A percentile compares a stretch with the other conserved stretches of the same genome.
Evolutionary conservation across 2,888 invertebrate species (phyloP).

Genomic region (Calliphora vomitoria): DNA sequence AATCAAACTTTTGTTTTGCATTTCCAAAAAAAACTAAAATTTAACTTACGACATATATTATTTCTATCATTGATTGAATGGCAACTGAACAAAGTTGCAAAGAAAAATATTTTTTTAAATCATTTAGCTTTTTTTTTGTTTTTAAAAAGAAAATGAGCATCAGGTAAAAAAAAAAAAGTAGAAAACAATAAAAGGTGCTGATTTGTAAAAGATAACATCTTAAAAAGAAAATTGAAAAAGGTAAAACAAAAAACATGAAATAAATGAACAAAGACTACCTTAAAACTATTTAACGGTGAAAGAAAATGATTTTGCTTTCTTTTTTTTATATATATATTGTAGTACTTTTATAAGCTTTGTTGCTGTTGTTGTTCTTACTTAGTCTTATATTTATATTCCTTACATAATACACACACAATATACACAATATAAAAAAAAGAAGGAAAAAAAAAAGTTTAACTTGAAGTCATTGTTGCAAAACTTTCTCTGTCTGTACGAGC

Average conservation of each 20-base stretch:
- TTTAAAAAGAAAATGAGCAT: not conserved
- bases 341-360: not conserved
- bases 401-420: not conserved
- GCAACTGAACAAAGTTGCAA: not conserved
- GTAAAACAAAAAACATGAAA: not conserved
- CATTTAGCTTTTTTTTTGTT: not conserved
- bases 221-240: conserved; percentile 10
- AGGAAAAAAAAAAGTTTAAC: conserved; percentile 9
- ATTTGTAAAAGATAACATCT: conserved; percentile 33
- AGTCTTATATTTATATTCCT: not conserved
- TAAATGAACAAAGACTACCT: conserved; percentile 15
- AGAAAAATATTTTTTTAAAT: not conserved
- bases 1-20: not conserved
- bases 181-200: conserved; percentile 39
- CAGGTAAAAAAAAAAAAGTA: not conserved
- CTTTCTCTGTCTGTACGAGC: conserved; percentile 8
- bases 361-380: not conserved
- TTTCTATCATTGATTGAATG: not conserved
- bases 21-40: not conserved
- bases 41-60: not conserved
- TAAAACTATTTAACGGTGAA: conserved; percentile 19
- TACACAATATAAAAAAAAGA: not conserved
- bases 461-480: conserved; percentile 42
- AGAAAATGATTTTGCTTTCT: conserved; percentile 8
- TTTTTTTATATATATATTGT: too few species aligned